These are phyloP conservation scores for Rhabdophis nuchalis DNA, from an alignment of 2,797 vertebrate genomes.

Conservation along the genomic window DNA sequence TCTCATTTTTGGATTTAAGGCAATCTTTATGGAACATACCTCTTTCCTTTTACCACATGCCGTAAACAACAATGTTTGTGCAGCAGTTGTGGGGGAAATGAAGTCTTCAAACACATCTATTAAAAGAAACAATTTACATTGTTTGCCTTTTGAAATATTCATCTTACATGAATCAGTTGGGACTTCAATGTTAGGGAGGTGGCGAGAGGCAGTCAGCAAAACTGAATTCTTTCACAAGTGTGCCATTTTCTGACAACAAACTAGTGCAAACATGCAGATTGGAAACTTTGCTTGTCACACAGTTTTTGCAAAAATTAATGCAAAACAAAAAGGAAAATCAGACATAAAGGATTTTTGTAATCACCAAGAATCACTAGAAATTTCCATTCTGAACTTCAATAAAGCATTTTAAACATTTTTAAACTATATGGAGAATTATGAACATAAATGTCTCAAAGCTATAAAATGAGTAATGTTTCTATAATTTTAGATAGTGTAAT, in stretches of 20 bases:
- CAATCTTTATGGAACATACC: conserved; percentile 69
- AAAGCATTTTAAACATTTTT: neutral
- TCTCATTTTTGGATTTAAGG: neutral
- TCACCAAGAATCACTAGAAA: neutral
- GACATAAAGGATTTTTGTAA: neutral
- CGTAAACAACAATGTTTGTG: conserved; percentile 95
- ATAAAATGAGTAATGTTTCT: neutral
- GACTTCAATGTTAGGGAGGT: too few species aligned
- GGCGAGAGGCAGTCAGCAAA: too few species aligned
- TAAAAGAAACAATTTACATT: conserved; percentile 38
- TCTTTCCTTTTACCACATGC: conserved; percentile 99
- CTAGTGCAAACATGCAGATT: too few species aligned
- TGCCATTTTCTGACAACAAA: too few species aligned
- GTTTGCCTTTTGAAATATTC: neutral
- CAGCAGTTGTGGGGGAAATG: conserved; percentile 97
- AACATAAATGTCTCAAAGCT: neutral
- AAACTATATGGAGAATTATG: neutral
- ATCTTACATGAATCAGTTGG: too few species aligned
- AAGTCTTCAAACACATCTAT: conserved; percentile 99
- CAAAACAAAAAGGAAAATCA: neutral
- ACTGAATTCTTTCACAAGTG: too few species aligned
- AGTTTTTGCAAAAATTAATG: neutral
- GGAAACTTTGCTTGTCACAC: too few species aligned
- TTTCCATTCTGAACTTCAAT: neutral
- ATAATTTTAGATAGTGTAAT: neutral